A percentile compares a stretch with the other conserved stretches of the same genome.
Conservation (phyloP, 2,888 invertebrate genomes). For the Oxycera nigricornis region DNA sequence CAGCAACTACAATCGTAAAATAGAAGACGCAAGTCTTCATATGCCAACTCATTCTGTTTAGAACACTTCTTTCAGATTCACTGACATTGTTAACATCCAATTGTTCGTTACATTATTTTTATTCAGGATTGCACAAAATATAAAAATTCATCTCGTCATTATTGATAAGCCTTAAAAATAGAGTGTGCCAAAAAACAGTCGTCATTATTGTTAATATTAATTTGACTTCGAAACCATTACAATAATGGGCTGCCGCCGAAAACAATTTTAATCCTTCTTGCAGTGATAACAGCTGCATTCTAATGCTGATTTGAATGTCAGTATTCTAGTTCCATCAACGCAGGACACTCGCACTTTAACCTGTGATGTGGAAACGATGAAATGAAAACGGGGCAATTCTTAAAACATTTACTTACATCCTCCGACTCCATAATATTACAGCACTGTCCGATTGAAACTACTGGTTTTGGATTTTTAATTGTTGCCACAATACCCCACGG, state of each 20-base stretch:
- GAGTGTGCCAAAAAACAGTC: conserved; percentile 31
- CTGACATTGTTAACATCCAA: too few species aligned
- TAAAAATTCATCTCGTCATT: neutral
- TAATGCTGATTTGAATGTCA: conserved; percentile 83
- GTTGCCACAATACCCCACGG: conserved; percentile 52
- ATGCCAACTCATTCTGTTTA: too few species aligned
- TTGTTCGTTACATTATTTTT: too few species aligned
- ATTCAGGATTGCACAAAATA: too few species aligned
- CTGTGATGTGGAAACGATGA: conserved; percentile 56
- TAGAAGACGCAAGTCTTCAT: too few species aligned
- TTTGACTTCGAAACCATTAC: neutral
- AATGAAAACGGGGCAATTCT: neutral
- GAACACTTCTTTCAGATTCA: too few species aligned
- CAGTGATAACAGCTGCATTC: conserved; percentile 86
- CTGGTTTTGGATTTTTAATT: conserved; percentile 66
- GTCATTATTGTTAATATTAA: neutral
- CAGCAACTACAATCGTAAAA: too few species aligned
- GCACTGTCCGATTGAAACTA: conserved; percentile 84
- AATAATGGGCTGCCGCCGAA: neutral
- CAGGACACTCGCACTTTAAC: conserved; percentile 80
- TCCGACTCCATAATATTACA: conserved; percentile 91
- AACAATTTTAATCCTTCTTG: conserved; percentile 68
- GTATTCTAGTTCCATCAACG: conserved; percentile 76
- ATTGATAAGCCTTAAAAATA: neutral
- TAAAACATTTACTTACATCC: conserved; percentile 67